Conservation (phyloP, 1,140 invertebrate species). For the Plutomurus gul region DNA sequence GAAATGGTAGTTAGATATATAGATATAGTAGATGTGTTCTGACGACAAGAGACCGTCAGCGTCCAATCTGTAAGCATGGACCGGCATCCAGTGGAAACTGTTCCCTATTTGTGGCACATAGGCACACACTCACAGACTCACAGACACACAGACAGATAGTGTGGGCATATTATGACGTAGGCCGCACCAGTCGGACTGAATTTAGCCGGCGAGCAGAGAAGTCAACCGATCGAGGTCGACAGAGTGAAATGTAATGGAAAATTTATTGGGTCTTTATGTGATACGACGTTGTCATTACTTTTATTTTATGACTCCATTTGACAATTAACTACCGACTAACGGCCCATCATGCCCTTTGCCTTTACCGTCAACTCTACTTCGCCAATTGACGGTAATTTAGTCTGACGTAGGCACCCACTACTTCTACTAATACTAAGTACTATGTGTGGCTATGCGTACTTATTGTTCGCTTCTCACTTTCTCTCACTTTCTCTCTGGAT, state of each 20-base stretch:
- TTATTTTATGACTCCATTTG: slow-evolving; percentile 30
- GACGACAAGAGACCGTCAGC: too few relatives aligned
- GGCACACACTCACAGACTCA: too few relatives aligned
- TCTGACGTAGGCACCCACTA: background rate
- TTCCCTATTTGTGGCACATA: too few relatives aligned
- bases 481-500: too few relatives aligned
- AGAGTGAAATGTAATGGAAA: slow-evolving; percentile 27
- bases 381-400: slow-evolving; percentile 9
- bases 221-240: slow-evolving; percentile 8
- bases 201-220: background rate
- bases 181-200: background rate
- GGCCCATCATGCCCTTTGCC: slow-evolving; percentile 15
- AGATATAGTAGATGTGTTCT: too few relatives aligned
- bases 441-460: too few relatives aligned
- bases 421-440: too few relatives aligned
- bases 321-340: slow-evolving; percentile 26
- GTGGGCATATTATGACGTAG: background rate
- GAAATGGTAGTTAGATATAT: too few relatives aligned
- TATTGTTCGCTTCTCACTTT: too few relatives aligned
- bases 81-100: too few relatives aligned
- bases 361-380: slow-evolving; percentile 1
- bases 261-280: slow-evolving; percentile 28
- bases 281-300: slow-evolving; percentile 17
- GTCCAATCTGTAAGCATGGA: too few relatives aligned
- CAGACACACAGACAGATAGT: too few relatives aligned